These are phyloP conservation scores for Chrysolina oricalcia DNA, from an alignment of 2,888 invertebrate genomes.

Conservation along the genomic window DNA sequence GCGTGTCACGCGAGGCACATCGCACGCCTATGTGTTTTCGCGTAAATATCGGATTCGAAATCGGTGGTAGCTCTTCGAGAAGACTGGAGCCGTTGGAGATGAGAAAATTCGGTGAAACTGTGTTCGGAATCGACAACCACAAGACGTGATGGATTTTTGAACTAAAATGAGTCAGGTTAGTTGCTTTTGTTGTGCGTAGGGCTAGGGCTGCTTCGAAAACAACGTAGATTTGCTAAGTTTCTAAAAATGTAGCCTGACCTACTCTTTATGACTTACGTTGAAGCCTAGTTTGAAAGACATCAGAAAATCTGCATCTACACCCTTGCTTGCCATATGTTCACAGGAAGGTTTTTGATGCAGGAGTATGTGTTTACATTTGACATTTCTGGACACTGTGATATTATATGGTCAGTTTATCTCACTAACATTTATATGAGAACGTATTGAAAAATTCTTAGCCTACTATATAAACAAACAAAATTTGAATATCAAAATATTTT, in stretches of 20 bases:
- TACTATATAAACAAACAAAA: too few species aligned
- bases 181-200: neutral
- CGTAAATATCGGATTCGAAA: constrained; percentile 45
- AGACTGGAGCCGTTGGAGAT: constrained; percentile 31
- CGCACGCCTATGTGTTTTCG: constrained; percentile 52
- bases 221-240: neutral
- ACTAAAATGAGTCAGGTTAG: constrained; percentile 50
- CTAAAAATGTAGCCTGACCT: too few species aligned
- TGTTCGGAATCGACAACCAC: constrained; percentile 36
- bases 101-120: constrained; percentile 29
- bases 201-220: neutral
- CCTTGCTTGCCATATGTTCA: neutral
- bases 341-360: neutral
- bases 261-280: too few species aligned
- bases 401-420: too few species aligned
- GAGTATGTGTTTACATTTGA: neutral
- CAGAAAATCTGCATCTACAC: neutral
- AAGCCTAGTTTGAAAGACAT: neutral
- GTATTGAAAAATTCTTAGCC: too few species aligned
- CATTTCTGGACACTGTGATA: too few species aligned
- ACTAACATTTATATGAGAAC: too few species aligned
- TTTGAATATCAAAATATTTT: too few species aligned
- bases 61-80: constrained; percentile 33
- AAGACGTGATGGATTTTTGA: constrained; percentile 37
- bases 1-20: constrained; percentile 66